Evolutionary conservation across 2,888 invertebrate genomes (phyloP).

Genomic region (Lissocephala sabroskyi): DNA sequence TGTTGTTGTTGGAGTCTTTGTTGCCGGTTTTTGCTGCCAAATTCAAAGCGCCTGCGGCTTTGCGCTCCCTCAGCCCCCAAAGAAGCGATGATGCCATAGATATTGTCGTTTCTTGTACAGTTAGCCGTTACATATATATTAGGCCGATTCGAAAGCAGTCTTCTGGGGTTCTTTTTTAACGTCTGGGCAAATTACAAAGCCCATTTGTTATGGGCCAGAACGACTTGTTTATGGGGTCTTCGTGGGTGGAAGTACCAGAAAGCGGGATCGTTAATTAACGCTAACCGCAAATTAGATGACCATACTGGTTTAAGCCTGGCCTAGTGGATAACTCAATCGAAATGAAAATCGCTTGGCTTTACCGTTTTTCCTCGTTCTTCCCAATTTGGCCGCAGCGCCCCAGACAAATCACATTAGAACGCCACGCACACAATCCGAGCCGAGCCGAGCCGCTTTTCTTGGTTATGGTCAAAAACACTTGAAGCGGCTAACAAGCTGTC

Average conservation of each 20-base stretch:
- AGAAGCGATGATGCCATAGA: constrained; percentile 43
- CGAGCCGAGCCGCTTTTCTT: constrained; percentile 49
- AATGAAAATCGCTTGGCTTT: constrained; percentile 52
- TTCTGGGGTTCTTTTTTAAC: constrained; percentile 5
- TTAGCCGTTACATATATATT: constrained; percentile 61
- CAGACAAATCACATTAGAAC: constrained; percentile 41
- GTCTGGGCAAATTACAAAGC: constrained; percentile 5
- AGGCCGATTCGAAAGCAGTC: constrained; percentile 13
- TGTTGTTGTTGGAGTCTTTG: constrained; percentile 1
- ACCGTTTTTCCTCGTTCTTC: constrained; percentile 19
- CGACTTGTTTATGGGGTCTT: constrained; percentile 35
- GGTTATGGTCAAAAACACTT: constrained; percentile 63
- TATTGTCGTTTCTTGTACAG: constrained; percentile 63
- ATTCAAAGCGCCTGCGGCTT: constrained; percentile 1
- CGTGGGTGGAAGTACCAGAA: neutral
- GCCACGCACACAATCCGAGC: constrained; percentile 4
- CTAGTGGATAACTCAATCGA: constrained; percentile 60
- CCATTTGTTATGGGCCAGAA: constrained; percentile 6
- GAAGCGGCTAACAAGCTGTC: constrained; percentile 36
- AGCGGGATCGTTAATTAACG: constrained; percentile 40
- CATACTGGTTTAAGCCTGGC: constrained; percentile 18
- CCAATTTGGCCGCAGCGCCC: constrained; percentile 40
- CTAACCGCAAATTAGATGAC: constrained; percentile 48
- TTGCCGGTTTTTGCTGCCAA: neutral
- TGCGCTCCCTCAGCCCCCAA: constrained; percentile 7